Evolutionary conservation across 2,888 invertebrate species (phyloP), one percentile per base, ranked within the genome.

Genomic region (Daptonema setosum): DNA sequence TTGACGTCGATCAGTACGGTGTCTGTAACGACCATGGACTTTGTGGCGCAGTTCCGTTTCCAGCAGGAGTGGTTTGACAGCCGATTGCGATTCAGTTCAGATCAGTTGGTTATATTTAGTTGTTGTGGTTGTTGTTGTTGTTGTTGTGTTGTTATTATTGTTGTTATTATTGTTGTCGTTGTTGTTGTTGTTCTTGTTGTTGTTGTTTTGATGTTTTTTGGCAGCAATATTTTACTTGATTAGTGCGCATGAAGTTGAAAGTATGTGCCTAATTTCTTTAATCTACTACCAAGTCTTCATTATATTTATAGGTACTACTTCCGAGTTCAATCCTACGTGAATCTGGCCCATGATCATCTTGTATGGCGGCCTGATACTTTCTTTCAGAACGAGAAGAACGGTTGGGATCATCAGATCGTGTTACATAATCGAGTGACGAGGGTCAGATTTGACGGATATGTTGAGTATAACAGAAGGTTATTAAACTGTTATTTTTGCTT

Each of bases 31-130:
- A 35, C 3, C 3, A 45, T 45, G 45, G 68, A 68, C 54, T 68
- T 66, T 56, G 67, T 67, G 11, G 68, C 67, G 1, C 68, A 68
- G 55, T 68, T 68, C 52, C 66, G 68, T 17, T 66, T 68, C 53
- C 66, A 69, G 26, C 68, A 68, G 56, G 64, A 67, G 59, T 68
- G 68, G 68, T 66, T 61, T 54, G 68, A 68, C 51, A 65, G 66
- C 51, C 61, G 68, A 35, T 60, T 68, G n/a, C 52, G 63, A 24
- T 68, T 67, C 59, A 62, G 62, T 30, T 61, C 63, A 26, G 60
- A 62, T 45, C 58, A 62, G 30, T 60, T 56, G 22, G 8, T 5
- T n/a, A n/a, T n/a, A n/a, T n/a, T n/a, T n/a, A n/a, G n/a, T n/a
- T n/a, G n/a, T n/a, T n/a, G n/a, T n/a, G n/a, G n/a, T n/a, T n/a